Percentiles rank a stretch among this genome's conserved stretches.
Evolutionary conservation across 2,888 invertebrate genomes (phyloP).

Genomic region (Andrena trimmerana): DNA sequence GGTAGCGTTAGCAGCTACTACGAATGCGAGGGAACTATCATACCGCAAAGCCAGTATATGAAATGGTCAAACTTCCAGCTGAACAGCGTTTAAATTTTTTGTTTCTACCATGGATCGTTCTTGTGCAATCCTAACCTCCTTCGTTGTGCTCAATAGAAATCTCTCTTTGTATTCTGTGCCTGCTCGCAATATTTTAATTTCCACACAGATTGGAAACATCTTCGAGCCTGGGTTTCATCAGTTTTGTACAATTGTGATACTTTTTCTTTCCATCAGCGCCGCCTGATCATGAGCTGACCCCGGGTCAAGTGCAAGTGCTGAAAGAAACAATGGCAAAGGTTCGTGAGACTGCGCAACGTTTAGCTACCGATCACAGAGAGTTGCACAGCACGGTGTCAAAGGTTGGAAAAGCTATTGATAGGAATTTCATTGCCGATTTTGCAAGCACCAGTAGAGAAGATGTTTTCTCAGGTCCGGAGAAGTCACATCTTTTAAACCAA

Average conservation of each 20-base stretch:
- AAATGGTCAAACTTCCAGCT: conserved; percentile 4
- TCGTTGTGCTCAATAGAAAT: not conserved
- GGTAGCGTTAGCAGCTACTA: not conserved
- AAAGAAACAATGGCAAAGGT: conserved; percentile 92
- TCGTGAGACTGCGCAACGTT: conserved; percentile 92
- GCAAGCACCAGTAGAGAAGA: conserved; percentile 95
- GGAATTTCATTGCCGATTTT: conserved; percentile 97
- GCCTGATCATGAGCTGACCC: conserved; percentile 89
- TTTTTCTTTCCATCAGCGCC: conserved; percentile 86
- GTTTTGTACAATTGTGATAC: not conserved
- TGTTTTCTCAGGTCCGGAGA: conserved; percentile 90
- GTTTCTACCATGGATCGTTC: not conserved
- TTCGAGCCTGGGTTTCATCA: not conserved
- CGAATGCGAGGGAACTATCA: not conserved
- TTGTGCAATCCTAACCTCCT: conserved; percentile 15
- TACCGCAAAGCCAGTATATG: not conserved
- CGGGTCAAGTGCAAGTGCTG: conserved; percentile 90
- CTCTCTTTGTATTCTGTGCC: not conserved
- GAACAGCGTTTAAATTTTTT: not conserved
- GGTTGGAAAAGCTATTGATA: conserved; percentile 98
- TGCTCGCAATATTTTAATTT: not conserved
- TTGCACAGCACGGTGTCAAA: conserved; percentile 94
- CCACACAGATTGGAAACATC: not conserved
- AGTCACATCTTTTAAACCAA: conserved; percentile 91
- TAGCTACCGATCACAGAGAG: conserved; percentile 94